phyloP scores from a whole-genome alignment of 2,797 vertebrate species.

The Enoplosus armatus region DNA sequence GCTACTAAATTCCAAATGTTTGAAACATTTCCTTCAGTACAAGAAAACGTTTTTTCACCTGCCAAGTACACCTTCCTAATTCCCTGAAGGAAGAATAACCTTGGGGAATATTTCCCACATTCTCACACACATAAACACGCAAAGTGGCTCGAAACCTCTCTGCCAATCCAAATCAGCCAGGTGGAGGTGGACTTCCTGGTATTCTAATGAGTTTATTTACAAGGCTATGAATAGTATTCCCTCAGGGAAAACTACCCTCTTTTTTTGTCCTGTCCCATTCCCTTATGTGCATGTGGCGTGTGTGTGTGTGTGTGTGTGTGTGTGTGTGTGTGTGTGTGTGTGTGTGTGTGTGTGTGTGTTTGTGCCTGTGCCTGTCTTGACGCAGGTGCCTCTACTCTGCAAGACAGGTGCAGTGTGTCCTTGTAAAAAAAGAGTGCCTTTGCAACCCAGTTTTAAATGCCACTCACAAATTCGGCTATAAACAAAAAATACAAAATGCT shows the following conservation, averaged over 20 bases:
- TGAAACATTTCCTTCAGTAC: not conserved
- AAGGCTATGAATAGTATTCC: slow-evolving; percentile 73
- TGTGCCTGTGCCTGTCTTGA: slow-evolving; percentile 30
- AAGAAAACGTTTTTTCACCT: not conserved
- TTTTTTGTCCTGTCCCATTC: slow-evolving; percentile 63
- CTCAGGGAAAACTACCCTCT: slow-evolving; percentile 53
- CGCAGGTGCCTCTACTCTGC: slow-evolving; percentile 47
- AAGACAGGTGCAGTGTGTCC: slow-evolving; percentile 43
- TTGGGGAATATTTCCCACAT: slow-evolving; percentile 25
- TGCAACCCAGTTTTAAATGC: slow-evolving; percentile 42
- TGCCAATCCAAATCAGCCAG: slow-evolving; percentile 58
- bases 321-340: slow-evolving; percentile 32
- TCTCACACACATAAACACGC: slow-evolving; percentile 38
- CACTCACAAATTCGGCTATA: slow-evolving; percentile 1
- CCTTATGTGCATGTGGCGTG: slow-evolving; percentile 28
- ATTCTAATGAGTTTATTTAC: slow-evolving; percentile 81
- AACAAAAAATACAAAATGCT: not conserved
- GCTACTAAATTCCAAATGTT: not conserved
- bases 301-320: slow-evolving; percentile 10
- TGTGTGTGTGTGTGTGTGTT: slow-evolving; percentile 8
- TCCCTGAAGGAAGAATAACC: not conserved
- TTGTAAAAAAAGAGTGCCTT: slow-evolving; percentile 1
- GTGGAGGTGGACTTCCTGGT: slow-evolving; percentile 72
- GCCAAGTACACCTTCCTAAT: not conserved
- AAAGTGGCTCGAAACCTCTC: slow-evolving; percentile 30